phyloP scores from a whole-genome alignment of 2,797 vertebrate species.

The Neosilurus hyrtlii region DNA sequence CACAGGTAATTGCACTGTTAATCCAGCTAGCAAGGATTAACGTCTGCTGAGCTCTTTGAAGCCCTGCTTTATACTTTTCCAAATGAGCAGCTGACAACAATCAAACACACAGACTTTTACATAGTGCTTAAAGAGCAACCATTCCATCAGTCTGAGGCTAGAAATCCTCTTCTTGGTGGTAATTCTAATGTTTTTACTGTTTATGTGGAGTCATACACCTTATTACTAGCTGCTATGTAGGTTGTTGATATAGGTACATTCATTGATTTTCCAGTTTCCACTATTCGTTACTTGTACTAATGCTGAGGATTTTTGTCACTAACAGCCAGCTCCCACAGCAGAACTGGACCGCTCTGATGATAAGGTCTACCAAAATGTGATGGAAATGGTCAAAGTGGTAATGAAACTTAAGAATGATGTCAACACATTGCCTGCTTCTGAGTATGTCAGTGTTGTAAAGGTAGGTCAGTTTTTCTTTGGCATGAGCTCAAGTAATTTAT shows the following conservation, averaged over 20 bases:
- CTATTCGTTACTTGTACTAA: slow-evolving; percentile 2
- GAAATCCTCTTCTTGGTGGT: slow-evolving; percentile 14
- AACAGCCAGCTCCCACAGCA: slow-evolving; percentile 79
- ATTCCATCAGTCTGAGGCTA: slow-evolving; percentile 30
- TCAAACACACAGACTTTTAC: slow-evolving; percentile 46
- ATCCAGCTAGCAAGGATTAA: slow-evolving; percentile 19
- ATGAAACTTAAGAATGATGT: slow-evolving; percentile 87
- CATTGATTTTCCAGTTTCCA: background rate
- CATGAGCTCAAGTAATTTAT: background rate
- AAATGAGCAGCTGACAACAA: slow-evolving; percentile 42
- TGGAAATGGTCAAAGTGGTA: slow-evolving; percentile 85
- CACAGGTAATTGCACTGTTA: slow-evolving; percentile 71
- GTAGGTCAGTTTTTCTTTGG: slow-evolving; percentile 60
- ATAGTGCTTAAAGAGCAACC: slow-evolving; percentile 31
- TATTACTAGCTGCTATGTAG: background rate
- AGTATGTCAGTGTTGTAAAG: slow-evolving; percentile 83
- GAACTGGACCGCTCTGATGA: slow-evolving; percentile 87
- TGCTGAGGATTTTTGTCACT: slow-evolving; percentile 2
- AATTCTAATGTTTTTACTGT: background rate
- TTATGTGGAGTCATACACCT: background rate
- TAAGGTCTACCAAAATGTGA: slow-evolving; percentile 82
- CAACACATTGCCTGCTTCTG: slow-evolving; percentile 74
- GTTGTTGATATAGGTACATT: background rate
- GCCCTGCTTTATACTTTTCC: slow-evolving; percentile 38
- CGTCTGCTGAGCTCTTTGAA: slow-evolving; percentile 41